A percentile compares a stretch with the other conserved stretches of the same genome.
phyloP scores from a whole-genome alignment of 1,140 invertebrate species.

The Sinella curviseta region DNA sequence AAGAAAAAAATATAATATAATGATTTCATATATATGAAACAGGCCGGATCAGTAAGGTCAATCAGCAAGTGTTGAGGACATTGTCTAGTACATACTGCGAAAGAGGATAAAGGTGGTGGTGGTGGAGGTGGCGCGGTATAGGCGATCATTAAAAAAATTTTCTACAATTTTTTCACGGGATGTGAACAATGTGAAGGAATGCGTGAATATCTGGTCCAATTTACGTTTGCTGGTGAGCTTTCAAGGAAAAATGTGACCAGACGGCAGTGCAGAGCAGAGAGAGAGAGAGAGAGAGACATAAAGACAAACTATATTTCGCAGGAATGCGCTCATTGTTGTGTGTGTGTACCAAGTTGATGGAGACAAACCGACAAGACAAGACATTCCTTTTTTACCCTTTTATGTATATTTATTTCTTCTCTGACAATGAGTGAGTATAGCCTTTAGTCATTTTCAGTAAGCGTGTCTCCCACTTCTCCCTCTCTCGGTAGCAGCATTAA shows the following conservation, averaged over 20 bases:
- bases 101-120: neutral
- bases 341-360: neutral
- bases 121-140: neutral
- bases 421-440: no score
- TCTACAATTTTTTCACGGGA: neutral
- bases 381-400: neutral
- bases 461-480: no score
- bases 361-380: neutral
- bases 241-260: neutral
- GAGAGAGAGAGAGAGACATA: no score
- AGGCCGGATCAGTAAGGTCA: neutral
- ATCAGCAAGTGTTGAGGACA: no score
- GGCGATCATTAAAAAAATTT: conserved; percentile 6
- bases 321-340: no score
- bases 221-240: neutral
- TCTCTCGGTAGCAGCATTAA: no score
- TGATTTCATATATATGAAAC: no score
- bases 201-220: conserved; percentile 1
- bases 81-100: no score
- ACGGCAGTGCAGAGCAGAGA: no score
- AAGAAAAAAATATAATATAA: neutral
- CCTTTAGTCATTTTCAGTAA: no score
- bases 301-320: no score
- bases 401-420: no score
- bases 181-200: conserved; percentile 13